These are phyloP conservation scores for Diploptera punctata DNA, from an alignment of 2,888 invertebrate genomes.

Conservation along the genomic window DNA sequence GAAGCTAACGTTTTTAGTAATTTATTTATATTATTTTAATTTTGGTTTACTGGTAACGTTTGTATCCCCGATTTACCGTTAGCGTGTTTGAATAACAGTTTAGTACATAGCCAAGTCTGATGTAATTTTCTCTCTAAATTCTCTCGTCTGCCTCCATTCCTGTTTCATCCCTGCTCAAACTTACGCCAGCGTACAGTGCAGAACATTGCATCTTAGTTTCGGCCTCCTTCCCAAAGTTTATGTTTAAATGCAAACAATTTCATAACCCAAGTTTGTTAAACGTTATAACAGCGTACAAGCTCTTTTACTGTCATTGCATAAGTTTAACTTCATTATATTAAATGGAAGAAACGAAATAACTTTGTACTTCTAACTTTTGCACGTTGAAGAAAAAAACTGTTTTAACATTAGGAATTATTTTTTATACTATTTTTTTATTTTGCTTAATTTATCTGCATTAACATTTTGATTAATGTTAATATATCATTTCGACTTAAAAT, in stretches of 20 bases:
- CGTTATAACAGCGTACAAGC: background rate
- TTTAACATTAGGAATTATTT: too few relatives aligned
- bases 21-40: too few relatives aligned
- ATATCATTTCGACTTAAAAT: too few relatives aligned
- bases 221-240: background rate
- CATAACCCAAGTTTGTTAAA: conserved; percentile 13
- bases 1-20: too few relatives aligned
- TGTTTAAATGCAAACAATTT: background rate
- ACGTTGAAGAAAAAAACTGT: too few relatives aligned
- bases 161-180: background rate
- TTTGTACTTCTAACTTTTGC: too few relatives aligned
- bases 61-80: background rate
- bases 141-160: background rate
- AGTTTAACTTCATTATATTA: background rate
- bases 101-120: background rate
- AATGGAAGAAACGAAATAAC: background rate
- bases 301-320: background rate
- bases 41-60: background rate
- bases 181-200: background rate
- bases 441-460: too few relatives aligned
- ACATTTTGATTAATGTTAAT: too few relatives aligned
- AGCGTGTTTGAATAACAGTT: background rate
- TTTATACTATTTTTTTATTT: too few relatives aligned
- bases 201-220: background rate
- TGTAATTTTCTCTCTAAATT: background rate